A percentile compares a stretch with the other conserved stretches of the same genome.
phyloP scores from a whole-genome alignment of 2,797 vertebrate genomes.

The Rhodeus uyekii region DNA sequence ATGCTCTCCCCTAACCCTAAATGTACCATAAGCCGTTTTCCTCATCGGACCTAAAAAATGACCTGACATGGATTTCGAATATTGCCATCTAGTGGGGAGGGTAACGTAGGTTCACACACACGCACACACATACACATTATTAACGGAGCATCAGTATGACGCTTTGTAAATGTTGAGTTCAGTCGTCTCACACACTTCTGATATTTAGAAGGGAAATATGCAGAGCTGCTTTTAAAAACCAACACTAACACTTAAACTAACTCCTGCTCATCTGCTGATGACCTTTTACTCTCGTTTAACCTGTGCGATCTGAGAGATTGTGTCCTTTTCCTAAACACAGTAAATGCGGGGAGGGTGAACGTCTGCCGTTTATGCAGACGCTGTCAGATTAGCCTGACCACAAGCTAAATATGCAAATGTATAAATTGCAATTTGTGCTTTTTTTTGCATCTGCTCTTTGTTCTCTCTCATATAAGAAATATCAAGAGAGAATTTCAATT shows the following conservation, averaged over 20 bases:
- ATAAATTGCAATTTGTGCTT: conserved; percentile 66
- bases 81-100: too few species aligned
- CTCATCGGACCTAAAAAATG: too few species aligned
- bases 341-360: conserved; percentile 60
- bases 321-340: conserved; percentile 70
- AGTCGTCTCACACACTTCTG: conserved; percentile 54
- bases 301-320: not conserved
- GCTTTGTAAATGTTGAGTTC: conserved; percentile 23
- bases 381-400: conserved; percentile 73
- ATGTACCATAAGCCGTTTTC: too few species aligned
- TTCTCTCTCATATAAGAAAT: conserved; percentile 65
- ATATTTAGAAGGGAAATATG: conserved; percentile 65
- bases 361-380: conserved; percentile 63
- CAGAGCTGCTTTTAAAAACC: conserved; percentile 72
- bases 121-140: not conserved
- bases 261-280: conserved; percentile 51
- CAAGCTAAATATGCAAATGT: conserved; percentile 76
- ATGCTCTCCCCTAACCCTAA: too few species aligned
- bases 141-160: not conserved
- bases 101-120: too few species aligned
- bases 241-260: conserved; percentile 70
- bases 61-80: too few species aligned
- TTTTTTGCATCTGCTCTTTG: not conserved
- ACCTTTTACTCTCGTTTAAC: conserved; percentile 69
- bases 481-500: conserved; percentile 45